Base-by-base conservation (phyloP, 2,113 vertebrate genomes). In the Alexandromys fortis region DNA sequence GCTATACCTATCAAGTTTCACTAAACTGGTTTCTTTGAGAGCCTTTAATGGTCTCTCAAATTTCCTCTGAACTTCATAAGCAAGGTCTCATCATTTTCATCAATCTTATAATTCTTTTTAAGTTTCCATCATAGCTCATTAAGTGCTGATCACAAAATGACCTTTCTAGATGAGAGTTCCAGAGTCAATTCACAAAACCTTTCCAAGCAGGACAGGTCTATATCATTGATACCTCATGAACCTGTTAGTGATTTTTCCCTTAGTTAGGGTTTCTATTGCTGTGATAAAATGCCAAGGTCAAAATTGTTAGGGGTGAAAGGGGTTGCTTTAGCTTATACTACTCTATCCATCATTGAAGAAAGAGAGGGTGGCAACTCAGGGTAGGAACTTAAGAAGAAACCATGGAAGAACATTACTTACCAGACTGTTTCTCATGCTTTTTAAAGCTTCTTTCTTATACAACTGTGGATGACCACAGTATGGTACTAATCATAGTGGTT, bases 321-420 rank as follows among this genome's bases (percentile, higher is more conserved):
- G 1, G 1, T n/a, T 58, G 52, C n/a, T n/a, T n/a, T 5, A 58
- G 33, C 21, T 58, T 58, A 38, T 14, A 10, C 11, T 81, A 24
- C 35, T 81, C 0, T 81, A 26, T n/a, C 8, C 16, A 81, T n/a
- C 5, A 24, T 2, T 58, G 11, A n/a, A 24, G 35, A 81, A 81
- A n/a, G 33, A 13, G 0, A 58, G 11, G 19, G 33, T 21, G 35
- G 78, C 2, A n/a, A 58, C 30, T 81, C 33, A 81, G 7, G 10
- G 19, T 55, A 79, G 47, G 30, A 21, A 52, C 17, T 33, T 79
- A 52, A 79, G 16, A 7, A 52, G 30, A 79, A 35, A 8, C 49
- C 9, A 35, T 2, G 9, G 2, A 58, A n/a, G 19, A 81, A 35
- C 16, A 0, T 9, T 55, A 4, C 10, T n/a, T 24, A 24, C 1